Percentiles rank a stretch among this genome's conserved stretches.
These are phyloP conservation scores for Gari tellinella DNA, from an alignment of 2,888 invertebrate species.

Conservation along the genomic window DNA sequence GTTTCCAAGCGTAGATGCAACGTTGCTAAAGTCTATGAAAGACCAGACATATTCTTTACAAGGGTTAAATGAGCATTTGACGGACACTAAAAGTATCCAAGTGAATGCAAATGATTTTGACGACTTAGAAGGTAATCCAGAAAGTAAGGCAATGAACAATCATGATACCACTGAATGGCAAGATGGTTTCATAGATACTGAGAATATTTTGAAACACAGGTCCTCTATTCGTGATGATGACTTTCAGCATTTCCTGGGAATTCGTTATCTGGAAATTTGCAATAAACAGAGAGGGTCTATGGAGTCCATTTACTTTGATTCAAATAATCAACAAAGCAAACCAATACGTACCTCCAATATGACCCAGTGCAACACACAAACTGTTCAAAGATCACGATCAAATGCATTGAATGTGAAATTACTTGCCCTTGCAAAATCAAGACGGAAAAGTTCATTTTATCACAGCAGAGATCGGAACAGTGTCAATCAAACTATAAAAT, in stretches of 20 bases:
- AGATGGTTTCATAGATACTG: constrained; percentile 24
- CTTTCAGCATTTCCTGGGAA: constrained; percentile 33
- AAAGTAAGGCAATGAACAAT: constrained; percentile 3
- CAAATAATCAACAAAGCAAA: neutral
- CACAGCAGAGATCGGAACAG: no score
- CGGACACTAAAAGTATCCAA: no score
- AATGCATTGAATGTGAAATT: constrained; percentile 13
- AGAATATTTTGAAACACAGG: constrained; percentile 2
- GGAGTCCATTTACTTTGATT: neutral
- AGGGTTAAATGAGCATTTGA: neutral
- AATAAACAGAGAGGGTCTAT: constrained; percentile 6
- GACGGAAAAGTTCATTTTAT: neutral
- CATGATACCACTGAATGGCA: constrained; percentile 9
- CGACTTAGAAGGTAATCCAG: neutral
- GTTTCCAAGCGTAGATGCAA: no score
- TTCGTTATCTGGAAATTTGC: constrained; percentile 31
- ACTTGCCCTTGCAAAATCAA: constrained; percentile 12
- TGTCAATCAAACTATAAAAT: no score
- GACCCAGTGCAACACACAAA: neutral
- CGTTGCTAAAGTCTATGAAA: no score
- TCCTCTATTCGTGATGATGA: constrained; percentile 33
- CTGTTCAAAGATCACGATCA: neutral
- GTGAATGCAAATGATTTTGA: neutral
- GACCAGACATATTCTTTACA: neutral
- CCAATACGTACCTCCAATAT: no score